These are phyloP conservation scores for Cepaea hortensis DNA, from an alignment of 2,888 invertebrate species.

Conservation along the genomic window DNA sequence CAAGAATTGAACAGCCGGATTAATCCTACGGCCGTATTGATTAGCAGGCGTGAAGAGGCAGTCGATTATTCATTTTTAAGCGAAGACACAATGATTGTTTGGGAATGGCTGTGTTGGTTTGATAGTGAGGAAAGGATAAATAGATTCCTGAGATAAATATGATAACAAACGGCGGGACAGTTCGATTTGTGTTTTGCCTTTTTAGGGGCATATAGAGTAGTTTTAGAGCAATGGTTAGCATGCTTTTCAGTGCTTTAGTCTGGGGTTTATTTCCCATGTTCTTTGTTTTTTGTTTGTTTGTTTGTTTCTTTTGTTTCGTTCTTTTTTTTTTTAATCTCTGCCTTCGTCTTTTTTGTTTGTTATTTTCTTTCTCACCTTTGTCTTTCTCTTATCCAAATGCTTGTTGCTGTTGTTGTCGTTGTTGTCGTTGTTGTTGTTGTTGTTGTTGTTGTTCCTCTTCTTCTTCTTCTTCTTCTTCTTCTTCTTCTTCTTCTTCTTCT, in stretches of 20 bases:
- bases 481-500: no score
- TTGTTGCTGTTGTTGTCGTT: neutral
- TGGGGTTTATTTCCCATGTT: neutral
- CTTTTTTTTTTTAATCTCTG: neutral
- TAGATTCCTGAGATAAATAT: no score
- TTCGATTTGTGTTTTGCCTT: no score
- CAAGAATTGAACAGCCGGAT: neutral
- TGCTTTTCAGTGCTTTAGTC: no score
- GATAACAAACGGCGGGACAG: no score
- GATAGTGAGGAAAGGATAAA: no score
- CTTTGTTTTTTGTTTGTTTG: neutral
- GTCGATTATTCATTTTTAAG: neutral
- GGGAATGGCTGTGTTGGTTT: no score
- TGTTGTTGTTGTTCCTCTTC: neutral
- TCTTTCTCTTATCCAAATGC: neutral
- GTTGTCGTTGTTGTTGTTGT: neutral
- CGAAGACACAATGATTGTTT: neutral
- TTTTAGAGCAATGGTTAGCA: no score
- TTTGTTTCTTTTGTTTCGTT: neutral
- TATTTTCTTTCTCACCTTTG: neutral
- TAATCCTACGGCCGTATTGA: neutral
- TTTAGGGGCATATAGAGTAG: no score
- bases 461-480: neutral
- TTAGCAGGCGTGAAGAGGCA: slow-evolving; percentile 1
- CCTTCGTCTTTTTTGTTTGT: neutral